Evolutionary conservation across 2,113 vertebrate genomes (phyloP).

Genomic region (Fulmarus glacialis): DNA sequence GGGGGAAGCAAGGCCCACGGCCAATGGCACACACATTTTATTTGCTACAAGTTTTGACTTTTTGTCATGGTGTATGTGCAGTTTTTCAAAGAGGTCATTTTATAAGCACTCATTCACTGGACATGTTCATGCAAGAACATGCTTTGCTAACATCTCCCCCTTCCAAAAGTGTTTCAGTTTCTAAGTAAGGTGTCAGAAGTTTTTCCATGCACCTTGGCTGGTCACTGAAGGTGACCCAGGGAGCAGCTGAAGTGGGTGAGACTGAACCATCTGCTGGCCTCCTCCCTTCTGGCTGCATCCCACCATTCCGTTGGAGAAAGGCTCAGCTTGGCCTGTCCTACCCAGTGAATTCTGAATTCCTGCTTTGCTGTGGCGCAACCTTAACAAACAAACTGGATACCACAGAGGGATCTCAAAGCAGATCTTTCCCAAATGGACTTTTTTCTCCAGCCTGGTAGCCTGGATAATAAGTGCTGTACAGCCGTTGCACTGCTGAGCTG

Average conservation of each 20-base stretch:
- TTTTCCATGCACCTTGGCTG: background rate
- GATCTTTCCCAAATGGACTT: background rate
- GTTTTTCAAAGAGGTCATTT: background rate
- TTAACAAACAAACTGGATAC: background rate
- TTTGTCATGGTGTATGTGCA: background rate
- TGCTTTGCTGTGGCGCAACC: background rate
- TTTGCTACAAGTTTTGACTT: background rate
- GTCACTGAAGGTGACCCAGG: background rate
- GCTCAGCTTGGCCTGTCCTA: background rate
- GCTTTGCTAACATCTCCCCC: background rate
- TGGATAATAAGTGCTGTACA: background rate
- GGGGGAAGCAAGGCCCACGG: background rate
- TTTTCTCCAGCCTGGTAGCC: background rate
- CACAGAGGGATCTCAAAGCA: background rate
- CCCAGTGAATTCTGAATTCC: background rate
- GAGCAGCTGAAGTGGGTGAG: background rate
- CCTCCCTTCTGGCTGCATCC: background rate
- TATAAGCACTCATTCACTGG: background rate
- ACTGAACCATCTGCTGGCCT: rapidly evolving
- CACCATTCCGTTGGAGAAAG: background rate
- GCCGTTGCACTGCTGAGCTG: background rate
- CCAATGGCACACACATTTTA: background rate
- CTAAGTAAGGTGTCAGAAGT: background rate
- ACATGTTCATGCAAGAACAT: background rate
- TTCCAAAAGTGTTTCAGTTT: background rate